Conservation (phyloP, 2,888 invertebrate species). For the Callosobruchus maculatus region DNA sequence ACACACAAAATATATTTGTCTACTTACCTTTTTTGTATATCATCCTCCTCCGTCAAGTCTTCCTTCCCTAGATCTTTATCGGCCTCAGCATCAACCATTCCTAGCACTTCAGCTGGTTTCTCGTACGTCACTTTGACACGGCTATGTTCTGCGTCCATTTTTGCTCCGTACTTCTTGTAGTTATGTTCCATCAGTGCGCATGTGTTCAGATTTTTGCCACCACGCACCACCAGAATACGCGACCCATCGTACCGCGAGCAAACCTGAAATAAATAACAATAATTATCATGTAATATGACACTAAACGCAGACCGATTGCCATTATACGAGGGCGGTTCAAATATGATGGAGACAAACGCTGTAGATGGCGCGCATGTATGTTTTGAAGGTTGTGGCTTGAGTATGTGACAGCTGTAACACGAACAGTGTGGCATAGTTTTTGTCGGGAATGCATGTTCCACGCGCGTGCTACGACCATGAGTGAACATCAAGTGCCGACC, state of each 20-base stretch:
- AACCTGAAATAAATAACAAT: slow-evolving; percentile 42
- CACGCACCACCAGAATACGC: slow-evolving; percentile 76
- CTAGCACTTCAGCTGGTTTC: slow-evolving; percentile 53
- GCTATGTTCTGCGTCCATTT: slow-evolving; percentile 55
- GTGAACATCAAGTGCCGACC: too few relatives aligned
- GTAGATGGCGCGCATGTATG: too few relatives aligned
- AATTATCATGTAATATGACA: too few relatives aligned
- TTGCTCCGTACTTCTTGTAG: slow-evolving; percentile 60
- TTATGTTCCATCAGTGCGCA: slow-evolving; percentile 74
- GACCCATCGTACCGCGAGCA: slow-evolving; percentile 79
- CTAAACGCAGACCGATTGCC: too few relatives aligned
- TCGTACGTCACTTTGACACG: slow-evolving; percentile 57
- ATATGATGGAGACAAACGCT: too few relatives aligned
- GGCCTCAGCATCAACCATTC: slow-evolving; percentile 25
- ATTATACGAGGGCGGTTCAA: too few relatives aligned
- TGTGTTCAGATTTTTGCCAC: slow-evolving; percentile 70
- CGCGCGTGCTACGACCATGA: too few relatives aligned
- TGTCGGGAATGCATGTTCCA: too few relatives aligned
- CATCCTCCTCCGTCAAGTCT: slow-evolving; percentile 23
- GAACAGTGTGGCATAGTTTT: too few relatives aligned
- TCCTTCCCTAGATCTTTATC: slow-evolving; percentile 31
- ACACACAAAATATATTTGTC: too few relatives aligned
- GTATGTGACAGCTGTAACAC: too few relatives aligned
- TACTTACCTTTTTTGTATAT: slow-evolving; percentile 22
- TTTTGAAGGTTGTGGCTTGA: too few relatives aligned